Conservation (phyloP, 92 coral and sea anemone species). For the Desmophyllum pertusum region DNA sequence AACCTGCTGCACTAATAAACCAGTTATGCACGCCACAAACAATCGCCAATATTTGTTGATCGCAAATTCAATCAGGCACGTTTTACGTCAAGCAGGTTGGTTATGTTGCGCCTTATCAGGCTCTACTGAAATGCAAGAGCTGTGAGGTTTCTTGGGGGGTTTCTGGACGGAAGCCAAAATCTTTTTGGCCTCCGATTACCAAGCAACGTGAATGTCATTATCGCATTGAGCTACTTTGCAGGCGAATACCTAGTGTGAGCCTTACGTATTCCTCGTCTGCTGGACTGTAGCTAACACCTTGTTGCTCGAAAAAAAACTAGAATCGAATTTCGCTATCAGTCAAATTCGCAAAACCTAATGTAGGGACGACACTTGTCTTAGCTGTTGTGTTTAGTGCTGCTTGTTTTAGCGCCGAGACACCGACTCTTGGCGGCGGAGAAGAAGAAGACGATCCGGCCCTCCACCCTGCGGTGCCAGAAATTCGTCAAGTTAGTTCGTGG, state of each 20-base stretch:
- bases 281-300: background rate
- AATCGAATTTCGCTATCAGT: background rate
- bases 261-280: background rate
- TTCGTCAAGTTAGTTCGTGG: constrained; percentile 67
- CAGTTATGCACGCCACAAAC: background rate
- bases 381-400: background rate
- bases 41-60: background rate
- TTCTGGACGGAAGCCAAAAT: background rate
- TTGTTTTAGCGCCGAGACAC: constrained; percentile 7
- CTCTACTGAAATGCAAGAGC: background rate
- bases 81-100: background rate
- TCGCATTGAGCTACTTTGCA: background rate
- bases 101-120: background rate
- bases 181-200: background rate
- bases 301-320: no score
- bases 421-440: constrained; percentile 61
- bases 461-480: constrained; percentile 64
- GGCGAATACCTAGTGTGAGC: background rate
- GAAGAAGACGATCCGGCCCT: constrained; percentile 70
- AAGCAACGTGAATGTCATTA: background rate
- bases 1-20: background rate
- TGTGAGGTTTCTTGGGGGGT: background rate
- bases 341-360: background rate
- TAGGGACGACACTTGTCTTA: background rate
- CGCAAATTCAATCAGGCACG: background rate